Conservation (phyloP, 2,797 vertebrate genomes). For the Apogon hyalosoma region DNA sequence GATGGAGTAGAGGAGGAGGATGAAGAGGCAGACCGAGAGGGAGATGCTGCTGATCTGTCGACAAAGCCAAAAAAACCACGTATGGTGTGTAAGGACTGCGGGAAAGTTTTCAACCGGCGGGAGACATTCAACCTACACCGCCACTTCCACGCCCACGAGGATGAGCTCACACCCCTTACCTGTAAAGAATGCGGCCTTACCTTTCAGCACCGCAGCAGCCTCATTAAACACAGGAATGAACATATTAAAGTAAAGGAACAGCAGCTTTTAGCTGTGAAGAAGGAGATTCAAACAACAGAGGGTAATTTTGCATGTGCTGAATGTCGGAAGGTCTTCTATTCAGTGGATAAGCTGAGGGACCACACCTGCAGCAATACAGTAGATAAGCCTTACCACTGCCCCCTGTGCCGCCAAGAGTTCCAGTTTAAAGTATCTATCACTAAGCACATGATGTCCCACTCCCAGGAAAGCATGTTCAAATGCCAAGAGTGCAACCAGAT, state of each 20-base stretch:
- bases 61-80: slow-evolving; percentile 68
- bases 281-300: slow-evolving; percentile 39
- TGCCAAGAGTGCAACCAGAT: slow-evolving; percentile 85
- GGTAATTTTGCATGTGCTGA: slow-evolving; percentile 73
- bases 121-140: slow-evolving; percentile 87
- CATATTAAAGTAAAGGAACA: slow-evolving; percentile 75
- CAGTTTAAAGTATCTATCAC: slow-evolving; percentile 82
- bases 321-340: slow-evolving; percentile 73
- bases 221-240: slow-evolving; percentile 85
- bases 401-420: slow-evolving; percentile 86
- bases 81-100: slow-evolving; percentile 83
- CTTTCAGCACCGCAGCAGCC: slow-evolving; percentile 85
- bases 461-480: slow-evolving; percentile 74
- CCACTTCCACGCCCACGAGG: slow-evolving; percentile 84
- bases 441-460: slow-evolving; percentile 85
- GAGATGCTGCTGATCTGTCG: slow-evolving; percentile 11
- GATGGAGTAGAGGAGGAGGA: slow-evolving; percentile 20
- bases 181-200: slow-evolving; percentile 86
- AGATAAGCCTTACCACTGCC: slow-evolving; percentile 86
- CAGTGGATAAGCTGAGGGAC: slow-evolving; percentile 71
- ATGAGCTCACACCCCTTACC: slow-evolving; percentile 83
- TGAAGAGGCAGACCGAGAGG: slow-evolving; percentile 20
- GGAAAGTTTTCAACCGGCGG: slow-evolving; percentile 81
- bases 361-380: slow-evolving; percentile 76
- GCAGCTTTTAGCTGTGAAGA: slow-evolving; percentile 46